Evolutionary conservation across 35 echinoderm and acorn worm genomes (phyloP).

Genomic region (Acanthaster planci): DNA sequence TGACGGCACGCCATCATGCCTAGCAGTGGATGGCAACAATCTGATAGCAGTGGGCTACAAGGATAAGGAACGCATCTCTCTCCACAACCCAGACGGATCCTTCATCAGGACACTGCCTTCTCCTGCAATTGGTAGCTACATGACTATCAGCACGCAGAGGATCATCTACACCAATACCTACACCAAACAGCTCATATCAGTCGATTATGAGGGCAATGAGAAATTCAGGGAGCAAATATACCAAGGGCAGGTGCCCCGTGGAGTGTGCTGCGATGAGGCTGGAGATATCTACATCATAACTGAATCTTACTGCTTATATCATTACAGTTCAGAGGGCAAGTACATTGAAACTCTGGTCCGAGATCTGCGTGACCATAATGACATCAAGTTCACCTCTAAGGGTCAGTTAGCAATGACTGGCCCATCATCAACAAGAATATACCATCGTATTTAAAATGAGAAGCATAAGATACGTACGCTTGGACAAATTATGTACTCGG

Average conservation of each 20-base stretch:
- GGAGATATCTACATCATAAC: not conserved
- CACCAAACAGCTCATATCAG: not conserved
- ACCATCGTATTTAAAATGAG: too few relatives aligned
- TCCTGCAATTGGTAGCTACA: not conserved
- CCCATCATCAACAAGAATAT: too few relatives aligned
- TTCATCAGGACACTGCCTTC: slow-evolving; percentile 19
- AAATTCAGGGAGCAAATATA: not conserved
- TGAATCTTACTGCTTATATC: too few relatives aligned
- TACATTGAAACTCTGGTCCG: not conserved
- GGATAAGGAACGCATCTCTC: not conserved
- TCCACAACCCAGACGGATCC: slow-evolving; percentile 26
- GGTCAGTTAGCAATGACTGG: too few relatives aligned
- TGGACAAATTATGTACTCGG: too few relatives aligned
- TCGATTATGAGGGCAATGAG: not conserved
- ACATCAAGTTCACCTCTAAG: too few relatives aligned
- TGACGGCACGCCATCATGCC: not conserved
- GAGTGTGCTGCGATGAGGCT: not conserved
- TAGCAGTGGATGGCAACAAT: slow-evolving; percentile 21
- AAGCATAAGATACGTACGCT: too few relatives aligned
- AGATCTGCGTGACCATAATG: too few relatives aligned
- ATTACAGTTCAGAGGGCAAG: not conserved
- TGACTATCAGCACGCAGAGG: not conserved
- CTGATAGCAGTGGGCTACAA: slow-evolving; percentile 41
- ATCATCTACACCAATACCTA: not conserved
- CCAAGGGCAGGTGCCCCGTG: not conserved